Evolutionary conservation across 1,140 invertebrate genomes (phyloP).

Genomic region (Cotesia chilonis): DNA sequence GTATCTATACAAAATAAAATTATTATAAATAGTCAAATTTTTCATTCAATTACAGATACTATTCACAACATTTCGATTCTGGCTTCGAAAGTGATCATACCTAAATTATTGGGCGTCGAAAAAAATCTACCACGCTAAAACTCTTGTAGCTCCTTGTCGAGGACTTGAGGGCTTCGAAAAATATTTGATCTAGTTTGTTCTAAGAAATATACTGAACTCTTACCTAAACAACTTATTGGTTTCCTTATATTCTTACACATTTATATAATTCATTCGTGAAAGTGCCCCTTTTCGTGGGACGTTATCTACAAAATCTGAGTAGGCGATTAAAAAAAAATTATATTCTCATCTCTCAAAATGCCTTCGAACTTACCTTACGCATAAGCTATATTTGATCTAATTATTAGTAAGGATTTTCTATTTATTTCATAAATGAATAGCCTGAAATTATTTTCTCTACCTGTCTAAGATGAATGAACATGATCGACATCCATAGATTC

Average conservation of each 20-base stretch:
- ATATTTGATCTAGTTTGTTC: neutral
- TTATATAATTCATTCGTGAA: neutral
- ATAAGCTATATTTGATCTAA: neutral
- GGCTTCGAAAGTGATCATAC: too few species aligned
- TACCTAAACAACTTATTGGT: neutral
- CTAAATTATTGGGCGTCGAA: neutral
- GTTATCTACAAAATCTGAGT: neutral
- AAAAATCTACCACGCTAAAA: neutral
- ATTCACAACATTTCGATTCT: too few species aligned
- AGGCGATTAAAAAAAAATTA: neutral
- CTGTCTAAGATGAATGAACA: neutral
- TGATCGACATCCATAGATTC: neutral
- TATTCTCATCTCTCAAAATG: neutral
- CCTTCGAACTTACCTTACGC: neutral
- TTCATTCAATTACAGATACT: too few species aligned
- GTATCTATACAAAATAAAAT: too few species aligned
- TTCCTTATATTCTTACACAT: neutral
- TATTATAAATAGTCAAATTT: too few species aligned
- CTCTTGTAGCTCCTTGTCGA: neutral
- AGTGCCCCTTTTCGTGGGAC: neutral
- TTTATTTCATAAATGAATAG: neutral
- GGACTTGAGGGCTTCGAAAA: neutral
- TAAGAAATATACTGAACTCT: neutral
- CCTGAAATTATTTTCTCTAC: neutral
- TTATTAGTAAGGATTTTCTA: neutral